These are phyloP conservation scores for Anthonomus grandis DNA, from an alignment of 1,140 invertebrate genomes.

Conservation along the genomic window DNA sequence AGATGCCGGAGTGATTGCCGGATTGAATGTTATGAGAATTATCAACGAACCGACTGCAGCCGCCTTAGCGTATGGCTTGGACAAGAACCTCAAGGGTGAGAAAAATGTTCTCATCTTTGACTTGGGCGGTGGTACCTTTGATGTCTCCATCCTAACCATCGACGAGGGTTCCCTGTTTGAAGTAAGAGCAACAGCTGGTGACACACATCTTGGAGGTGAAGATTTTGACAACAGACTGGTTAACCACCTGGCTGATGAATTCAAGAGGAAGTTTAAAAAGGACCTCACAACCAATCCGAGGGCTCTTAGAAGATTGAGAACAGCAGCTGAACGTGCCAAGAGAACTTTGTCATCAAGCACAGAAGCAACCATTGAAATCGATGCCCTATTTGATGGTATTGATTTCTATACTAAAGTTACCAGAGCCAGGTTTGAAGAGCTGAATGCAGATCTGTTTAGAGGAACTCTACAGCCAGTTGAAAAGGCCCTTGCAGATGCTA, in stretches of 20 bases:
- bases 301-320: constrained; percentile 64
- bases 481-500: constrained; percentile 68
- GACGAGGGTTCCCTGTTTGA: constrained; percentile 64
- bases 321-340: constrained; percentile 78
- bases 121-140: constrained; percentile 63
- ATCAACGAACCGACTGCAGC: constrained; percentile 78
- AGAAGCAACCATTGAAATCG: constrained; percentile 70
- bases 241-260: constrained; percentile 56
- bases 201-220: constrained; percentile 55
- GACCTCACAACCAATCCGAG: constrained; percentile 50
- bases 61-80: constrained; percentile 73
- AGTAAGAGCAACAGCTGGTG: constrained; percentile 64
- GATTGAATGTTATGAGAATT: constrained; percentile 57
- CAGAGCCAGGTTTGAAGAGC: constrained; percentile 60
- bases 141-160: constrained; percentile 74
- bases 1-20: too few species aligned
- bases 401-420: constrained; percentile 60
- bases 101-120: constrained; percentile 62
- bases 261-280: constrained; percentile 51
- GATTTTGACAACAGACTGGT: constrained; percentile 66
- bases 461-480: constrained; percentile 59
- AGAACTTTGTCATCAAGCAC: constrained; percentile 69
- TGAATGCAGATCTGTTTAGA: constrained; percentile 59
- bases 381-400: constrained; percentile 68
- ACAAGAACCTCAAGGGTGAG: constrained; percentile 71